Evolutionary conservation across 1,140 invertebrate species (phyloP), one percentile per base, ranked within the genome.

Genomic region (Hyles vespertilio): DNA sequence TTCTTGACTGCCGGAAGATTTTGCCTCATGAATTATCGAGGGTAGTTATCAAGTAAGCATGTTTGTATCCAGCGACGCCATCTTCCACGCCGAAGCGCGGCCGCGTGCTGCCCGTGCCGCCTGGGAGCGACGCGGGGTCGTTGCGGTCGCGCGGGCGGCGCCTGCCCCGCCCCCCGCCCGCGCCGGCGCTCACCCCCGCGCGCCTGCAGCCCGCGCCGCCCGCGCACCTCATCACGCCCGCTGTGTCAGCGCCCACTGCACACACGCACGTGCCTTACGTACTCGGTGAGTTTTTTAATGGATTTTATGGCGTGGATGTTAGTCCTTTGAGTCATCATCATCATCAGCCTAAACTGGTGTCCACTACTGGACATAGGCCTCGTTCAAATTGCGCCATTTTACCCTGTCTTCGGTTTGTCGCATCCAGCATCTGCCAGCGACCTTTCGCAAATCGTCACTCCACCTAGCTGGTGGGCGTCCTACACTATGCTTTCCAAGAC

Each of bases 81-180:
- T 88, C 84, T 43, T 88, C 85, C 58, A 88, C 85, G 34, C 85
- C 85, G 6, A 88, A 88, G 67, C 79, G 84, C 32, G 82, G 84
- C 56, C 77, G 85, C 22, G 81, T 80, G 48, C 67, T 88, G 10
- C 85, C 85, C 0, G 63, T 85, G 49, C 81, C 84, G 5, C 85
- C 85, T 45, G 73, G 82, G 56, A 79, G 77, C 54, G 83, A 83
- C 54, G 67, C 72, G n/a, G 73, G 80, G 3, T 79, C 79, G 58
- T 58, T 71, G 45, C 70, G 83, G 2, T 54, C 57, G 5, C 72
- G 80, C 9, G 71, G 70, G 2, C 74, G 83, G 1, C 77, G 84
- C 5, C 55, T 84, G 58, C 81, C 81, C 3, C 70, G 77, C 7
- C 74, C 70, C 12, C 78, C 80, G 10, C 59, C 63, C 2, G 61